These are phyloP conservation scores for Aromia moschata DNA, from an alignment of 2,888 invertebrate genomes.

Conservation along the genomic window DNA sequence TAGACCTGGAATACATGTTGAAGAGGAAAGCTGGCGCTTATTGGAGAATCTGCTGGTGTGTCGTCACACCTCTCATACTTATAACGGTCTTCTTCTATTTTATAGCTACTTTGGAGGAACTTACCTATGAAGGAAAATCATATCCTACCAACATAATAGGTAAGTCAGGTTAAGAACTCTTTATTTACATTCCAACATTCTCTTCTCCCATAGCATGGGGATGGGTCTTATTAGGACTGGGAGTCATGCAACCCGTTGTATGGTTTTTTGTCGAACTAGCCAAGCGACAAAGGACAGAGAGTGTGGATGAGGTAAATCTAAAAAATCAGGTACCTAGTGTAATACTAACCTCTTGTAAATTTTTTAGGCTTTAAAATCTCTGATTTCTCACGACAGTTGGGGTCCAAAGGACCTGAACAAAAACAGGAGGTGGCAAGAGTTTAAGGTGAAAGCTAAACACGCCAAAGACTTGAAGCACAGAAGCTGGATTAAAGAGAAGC, in stretches of 20 bases:
- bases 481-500: conserved; percentile 34
- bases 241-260: conserved; percentile 39
- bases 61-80: conserved; percentile 77
- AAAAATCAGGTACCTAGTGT: background rate
- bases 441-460: conserved; percentile 33
- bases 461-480: conserved; percentile 33
- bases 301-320: conserved; percentile 4
- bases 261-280: conserved; percentile 42
- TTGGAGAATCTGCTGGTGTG: conserved; percentile 82
- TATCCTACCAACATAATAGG: conserved; percentile 45
- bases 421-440: conserved; percentile 37
- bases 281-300: conserved; percentile 16
- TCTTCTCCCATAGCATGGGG: conserved; percentile 64
- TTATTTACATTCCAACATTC: background rate
- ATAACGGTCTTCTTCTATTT: conserved; percentile 76
- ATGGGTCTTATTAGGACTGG: conserved; percentile 41
- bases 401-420: conserved; percentile 38
- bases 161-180: conserved; percentile 29
- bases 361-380: conserved; percentile 32
- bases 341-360: background rate
- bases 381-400: conserved; percentile 40
- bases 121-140: conserved; percentile 66
- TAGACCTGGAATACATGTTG: conserved; percentile 84
- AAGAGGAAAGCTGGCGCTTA: conserved; percentile 73
- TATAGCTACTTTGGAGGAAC: conserved; percentile 68